Conservation (phyloP, 2,888 invertebrate species). For the Drosophila paranaensis region DNA sequence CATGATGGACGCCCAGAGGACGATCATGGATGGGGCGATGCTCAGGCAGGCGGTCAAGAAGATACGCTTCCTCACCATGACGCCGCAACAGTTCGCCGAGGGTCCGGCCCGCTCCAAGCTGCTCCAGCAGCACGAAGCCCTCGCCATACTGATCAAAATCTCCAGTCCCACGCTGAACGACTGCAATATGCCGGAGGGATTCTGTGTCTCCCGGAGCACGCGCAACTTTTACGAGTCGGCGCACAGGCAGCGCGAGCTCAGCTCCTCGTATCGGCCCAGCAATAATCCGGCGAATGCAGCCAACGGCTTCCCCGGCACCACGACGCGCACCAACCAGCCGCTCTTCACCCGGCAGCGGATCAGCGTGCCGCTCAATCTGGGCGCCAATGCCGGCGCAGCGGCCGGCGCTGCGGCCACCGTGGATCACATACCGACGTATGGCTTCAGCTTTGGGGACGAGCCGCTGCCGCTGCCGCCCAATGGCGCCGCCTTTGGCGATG, state of each 20-base stretch:
- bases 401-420: background rate
- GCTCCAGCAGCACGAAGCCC: slow-evolving; percentile 91
- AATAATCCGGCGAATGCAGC: slow-evolving; percentile 23
- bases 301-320: slow-evolving; percentile 33
- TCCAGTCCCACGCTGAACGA: slow-evolving; percentile 89
- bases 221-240: slow-evolving; percentile 80
- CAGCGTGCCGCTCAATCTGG: slow-evolving; percentile 39
- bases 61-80: slow-evolving; percentile 91
- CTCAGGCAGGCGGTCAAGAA: slow-evolving; percentile 90
- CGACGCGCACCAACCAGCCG: slow-evolving; percentile 36
- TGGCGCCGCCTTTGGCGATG: slow-evolving; percentile 35
- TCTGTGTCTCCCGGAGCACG: slow-evolving; percentile 86
- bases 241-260: slow-evolving; percentile 81
- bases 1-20: slow-evolving; percentile 80
- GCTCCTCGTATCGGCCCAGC: slow-evolving; percentile 67
- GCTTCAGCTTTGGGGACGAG: slow-evolving; percentile 46
- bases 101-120: slow-evolving; percentile 91
- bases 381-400: slow-evolving; percentile 2
- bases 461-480: slow-evolving; percentile 85
- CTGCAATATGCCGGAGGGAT: slow-evolving; percentile 90
- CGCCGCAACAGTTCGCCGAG: slow-evolving; percentile 93
- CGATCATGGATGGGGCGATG: slow-evolving; percentile 81
- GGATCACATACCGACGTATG: slow-evolving; percentile 28
- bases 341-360: slow-evolving; percentile 79
- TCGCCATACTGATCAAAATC: slow-evolving; percentile 93